Conservation (phyloP, 2,113 vertebrate species). For the Aptenodytes forsteri region DNA sequence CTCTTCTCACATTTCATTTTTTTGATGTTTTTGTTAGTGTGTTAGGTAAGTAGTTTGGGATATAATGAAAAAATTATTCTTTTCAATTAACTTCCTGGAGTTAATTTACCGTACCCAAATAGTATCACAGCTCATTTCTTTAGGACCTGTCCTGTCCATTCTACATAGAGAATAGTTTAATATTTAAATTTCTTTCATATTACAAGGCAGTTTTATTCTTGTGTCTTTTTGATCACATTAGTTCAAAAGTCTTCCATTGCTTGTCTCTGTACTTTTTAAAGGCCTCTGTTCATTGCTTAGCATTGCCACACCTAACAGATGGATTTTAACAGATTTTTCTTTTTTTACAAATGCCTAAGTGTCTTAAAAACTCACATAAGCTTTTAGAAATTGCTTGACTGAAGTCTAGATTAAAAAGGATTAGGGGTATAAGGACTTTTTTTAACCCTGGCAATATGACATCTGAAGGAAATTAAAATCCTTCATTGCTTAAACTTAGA, state of each 20-base stretch:
- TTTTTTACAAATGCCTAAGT: background rate
- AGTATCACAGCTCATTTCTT: background rate
- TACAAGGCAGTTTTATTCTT: background rate
- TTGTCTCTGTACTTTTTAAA: background rate
- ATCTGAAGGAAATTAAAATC: background rate
- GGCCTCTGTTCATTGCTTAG: background rate
- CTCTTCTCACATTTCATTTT: conserved; percentile 84
- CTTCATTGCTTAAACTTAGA: background rate
- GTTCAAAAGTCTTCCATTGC: background rate
- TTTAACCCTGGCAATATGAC: background rate
- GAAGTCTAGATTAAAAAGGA: background rate
- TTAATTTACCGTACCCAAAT: background rate
- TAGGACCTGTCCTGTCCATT: background rate
- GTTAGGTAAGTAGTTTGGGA: conserved; percentile 75
- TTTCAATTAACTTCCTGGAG: background rate
- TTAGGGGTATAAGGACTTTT: background rate
- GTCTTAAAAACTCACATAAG: background rate
- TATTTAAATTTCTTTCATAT: background rate
- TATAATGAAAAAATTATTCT: background rate
- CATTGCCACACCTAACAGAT: background rate
- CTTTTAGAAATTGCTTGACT: background rate
- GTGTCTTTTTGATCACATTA: background rate
- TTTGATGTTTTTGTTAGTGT: conserved; percentile 87
- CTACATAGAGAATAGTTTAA: background rate
- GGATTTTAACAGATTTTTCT: background rate